A percentile compares a stretch with the other conserved stretches of the same genome.
Conservation (phyloP, 2,888 invertebrate species). For the Amphipoea lucens region DNA sequence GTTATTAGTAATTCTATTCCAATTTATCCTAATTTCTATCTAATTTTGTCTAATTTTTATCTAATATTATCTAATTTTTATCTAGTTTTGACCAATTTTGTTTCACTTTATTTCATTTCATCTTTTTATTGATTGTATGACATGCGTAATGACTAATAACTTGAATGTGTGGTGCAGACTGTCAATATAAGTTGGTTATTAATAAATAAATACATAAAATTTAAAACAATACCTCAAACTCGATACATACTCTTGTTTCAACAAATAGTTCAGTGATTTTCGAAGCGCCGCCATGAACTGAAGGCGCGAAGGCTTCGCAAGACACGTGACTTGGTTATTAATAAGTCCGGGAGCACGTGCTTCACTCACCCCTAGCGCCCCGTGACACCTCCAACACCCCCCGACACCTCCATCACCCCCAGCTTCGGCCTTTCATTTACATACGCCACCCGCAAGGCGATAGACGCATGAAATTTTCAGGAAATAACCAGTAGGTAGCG, state of each 20-base stretch:
- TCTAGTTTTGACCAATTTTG: too few relatives aligned
- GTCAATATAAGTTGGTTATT: too few relatives aligned
- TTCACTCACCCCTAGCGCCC: slow-evolving; percentile 34
- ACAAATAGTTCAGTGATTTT: slow-evolving; percentile 56
- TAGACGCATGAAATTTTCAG: slow-evolving; percentile 75
- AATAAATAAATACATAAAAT: too few relatives aligned
- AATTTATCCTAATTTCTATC: too few relatives aligned
- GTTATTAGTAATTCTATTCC: too few relatives aligned
- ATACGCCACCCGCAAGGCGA: slow-evolving; percentile 66
- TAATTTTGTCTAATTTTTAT: too few relatives aligned
- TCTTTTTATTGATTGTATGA: too few relatives aligned
- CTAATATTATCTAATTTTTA: too few relatives aligned
- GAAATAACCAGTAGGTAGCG: slow-evolving; percentile 55
- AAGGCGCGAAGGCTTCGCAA: slow-evolving; percentile 55
- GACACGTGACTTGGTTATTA: slow-evolving; percentile 74
- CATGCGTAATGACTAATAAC: too few relatives aligned
- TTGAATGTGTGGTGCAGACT: too few relatives aligned
- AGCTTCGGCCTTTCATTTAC: slow-evolving; percentile 66
- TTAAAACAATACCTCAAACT: slow-evolving; percentile 15
- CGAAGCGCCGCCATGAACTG: slow-evolving; percentile 54
- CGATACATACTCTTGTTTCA: slow-evolving; percentile 22
- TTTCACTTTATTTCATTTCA: too few relatives aligned
- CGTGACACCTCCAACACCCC: slow-evolving; percentile 23
- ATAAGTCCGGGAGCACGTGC: slow-evolving; percentile 69
- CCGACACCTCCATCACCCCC: slow-evolving; percentile 18